phyloP scores from a whole-genome alignment of 2,888 invertebrate genomes.

The Sarcophaga caerulescens region DNA sequence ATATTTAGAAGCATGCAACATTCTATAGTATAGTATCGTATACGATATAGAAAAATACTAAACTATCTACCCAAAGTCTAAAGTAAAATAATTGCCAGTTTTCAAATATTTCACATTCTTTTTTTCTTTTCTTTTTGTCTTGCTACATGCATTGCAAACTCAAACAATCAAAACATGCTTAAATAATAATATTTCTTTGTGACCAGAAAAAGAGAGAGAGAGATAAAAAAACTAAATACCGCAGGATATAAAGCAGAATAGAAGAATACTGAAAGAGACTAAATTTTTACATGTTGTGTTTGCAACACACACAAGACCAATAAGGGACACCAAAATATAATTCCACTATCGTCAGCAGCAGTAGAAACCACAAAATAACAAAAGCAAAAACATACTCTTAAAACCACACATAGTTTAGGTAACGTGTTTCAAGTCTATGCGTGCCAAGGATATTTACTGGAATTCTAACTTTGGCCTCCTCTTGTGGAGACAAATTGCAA shows the following conservation, averaged over 20 bases:
- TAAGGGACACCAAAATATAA: slow-evolving; percentile 15
- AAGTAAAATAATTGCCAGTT: slow-evolving; percentile 45
- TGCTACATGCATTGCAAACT: slow-evolving; percentile 21
- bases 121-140: neutral
- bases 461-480: neutral
- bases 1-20: slow-evolving; percentile 45
- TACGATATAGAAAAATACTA: neutral
- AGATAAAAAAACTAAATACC: slow-evolving; percentile 33
- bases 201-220: slow-evolving; percentile 16
- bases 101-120: slow-evolving; percentile 21
- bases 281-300: slow-evolving; percentile 4
- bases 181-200: slow-evolving; percentile 66
- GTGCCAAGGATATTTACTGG: neutral
- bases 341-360: neutral
- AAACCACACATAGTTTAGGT: slow-evolving; percentile 15
- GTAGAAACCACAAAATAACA: neutral
- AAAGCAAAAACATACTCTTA: slow-evolving; percentile 27
- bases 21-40: neutral
- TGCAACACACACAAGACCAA: neutral
- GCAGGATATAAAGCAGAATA: slow-evolving; percentile 33
- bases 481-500: slow-evolving; percentile 16
- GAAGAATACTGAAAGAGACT: slow-evolving; percentile 16
- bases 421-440: neutral
- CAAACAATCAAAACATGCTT: slow-evolving; percentile 67
- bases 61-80: neutral